Evolutionary conservation across 1,140 invertebrate genomes (phyloP).

Genomic region (Laupala kohalensis): DNA sequence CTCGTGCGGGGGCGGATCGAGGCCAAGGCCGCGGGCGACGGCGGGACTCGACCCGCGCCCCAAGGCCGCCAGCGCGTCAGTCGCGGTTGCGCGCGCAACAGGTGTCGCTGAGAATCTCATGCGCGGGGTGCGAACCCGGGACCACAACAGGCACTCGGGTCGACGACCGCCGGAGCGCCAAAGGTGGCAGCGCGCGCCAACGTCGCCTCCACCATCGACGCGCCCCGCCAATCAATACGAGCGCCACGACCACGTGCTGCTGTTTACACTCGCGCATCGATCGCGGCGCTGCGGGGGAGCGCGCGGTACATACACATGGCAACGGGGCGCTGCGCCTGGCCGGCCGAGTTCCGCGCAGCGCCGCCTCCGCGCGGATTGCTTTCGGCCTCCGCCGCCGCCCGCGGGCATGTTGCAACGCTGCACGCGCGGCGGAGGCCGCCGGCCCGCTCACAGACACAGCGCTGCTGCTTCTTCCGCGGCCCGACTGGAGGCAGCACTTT

Average conservation of each 20-base stretch:
- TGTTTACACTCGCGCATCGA: neutral
- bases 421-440: slow-evolving; percentile 6
- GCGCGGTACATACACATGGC: neutral
- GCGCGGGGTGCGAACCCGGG: neutral
- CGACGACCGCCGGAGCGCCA: neutral
- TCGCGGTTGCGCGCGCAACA: neutral
- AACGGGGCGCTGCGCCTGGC: neutral
- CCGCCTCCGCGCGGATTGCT: neutral
- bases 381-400: slow-evolving; percentile 1
- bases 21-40: neutral
- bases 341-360: neutral
- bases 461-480: neutral
- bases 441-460: neutral
- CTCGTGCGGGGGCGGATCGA: neutral
- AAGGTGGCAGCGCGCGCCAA: too few relatives aligned
- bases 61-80: too few relatives aligned
- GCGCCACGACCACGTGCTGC: neutral
- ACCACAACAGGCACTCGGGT: neutral
- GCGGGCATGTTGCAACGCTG: slow-evolving; percentile 16
- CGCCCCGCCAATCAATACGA: neutral
- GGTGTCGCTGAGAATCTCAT: neutral
- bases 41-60: neutral
- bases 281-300: neutral
- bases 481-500: slow-evolving; percentile 14
- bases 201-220: too few relatives aligned